Conservation (phyloP, 1,140 invertebrate species). For the Rhagoletis pomonella region DNA sequence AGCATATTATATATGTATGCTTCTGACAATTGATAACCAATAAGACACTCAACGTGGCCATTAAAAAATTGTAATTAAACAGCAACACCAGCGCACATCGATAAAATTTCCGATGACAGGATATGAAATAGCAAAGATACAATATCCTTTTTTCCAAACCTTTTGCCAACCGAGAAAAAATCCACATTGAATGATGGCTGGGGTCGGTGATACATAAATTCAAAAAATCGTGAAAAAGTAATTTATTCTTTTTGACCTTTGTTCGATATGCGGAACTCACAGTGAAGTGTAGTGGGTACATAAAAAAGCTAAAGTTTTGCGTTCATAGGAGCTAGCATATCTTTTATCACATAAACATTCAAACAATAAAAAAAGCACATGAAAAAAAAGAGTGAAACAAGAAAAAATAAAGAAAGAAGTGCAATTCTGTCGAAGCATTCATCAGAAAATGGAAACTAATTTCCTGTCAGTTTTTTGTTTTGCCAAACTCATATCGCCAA, state of each 20-base stretch:
- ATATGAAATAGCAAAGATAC: constrained; percentile 43
- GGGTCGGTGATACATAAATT: constrained; percentile 17
- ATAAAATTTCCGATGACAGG: constrained; percentile 47
- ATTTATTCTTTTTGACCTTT: constrained; percentile 40
- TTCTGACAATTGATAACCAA: background rate
- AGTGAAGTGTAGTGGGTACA: background rate
- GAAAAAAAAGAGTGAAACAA: constrained; percentile 8
- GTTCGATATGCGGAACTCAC: background rate
- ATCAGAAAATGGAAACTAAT: constrained; percentile 74
- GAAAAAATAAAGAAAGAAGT: constrained; percentile 15
- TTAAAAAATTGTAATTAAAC: constrained; percentile 41
- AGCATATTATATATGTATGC: too few species aligned
- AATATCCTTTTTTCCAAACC: constrained; percentile 22
- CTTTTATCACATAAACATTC: background rate
- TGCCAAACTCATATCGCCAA: constrained; percentile 1
- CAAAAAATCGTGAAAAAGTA: constrained; percentile 48
- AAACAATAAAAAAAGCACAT: background rate
- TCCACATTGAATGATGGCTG: background rate
- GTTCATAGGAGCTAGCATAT: background rate
- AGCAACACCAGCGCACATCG: background rate
- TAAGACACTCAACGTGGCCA: background rate
- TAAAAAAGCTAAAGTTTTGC: background rate
- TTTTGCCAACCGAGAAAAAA: constrained; percentile 9
- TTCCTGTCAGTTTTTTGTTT: constrained; percentile 71
- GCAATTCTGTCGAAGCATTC: constrained; percentile 73